Conservation (phyloP, 2,113 vertebrate genomes). For the Cepphus grylle region DNA sequence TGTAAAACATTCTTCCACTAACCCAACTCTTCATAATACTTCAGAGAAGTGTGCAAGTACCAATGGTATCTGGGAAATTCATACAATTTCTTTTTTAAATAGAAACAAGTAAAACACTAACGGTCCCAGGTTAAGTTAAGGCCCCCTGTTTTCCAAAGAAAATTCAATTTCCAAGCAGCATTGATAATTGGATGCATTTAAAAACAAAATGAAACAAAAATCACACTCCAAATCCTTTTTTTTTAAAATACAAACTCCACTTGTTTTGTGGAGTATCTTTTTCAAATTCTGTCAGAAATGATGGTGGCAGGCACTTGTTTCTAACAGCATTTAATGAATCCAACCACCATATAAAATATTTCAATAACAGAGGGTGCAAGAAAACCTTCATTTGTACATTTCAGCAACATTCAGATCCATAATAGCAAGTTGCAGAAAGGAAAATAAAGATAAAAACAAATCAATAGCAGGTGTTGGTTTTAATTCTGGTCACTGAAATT, state of each 20-base stretch:
- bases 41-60: slow-evolving; percentile 62
- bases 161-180: slow-evolving; percentile 54
- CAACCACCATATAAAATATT: slow-evolving; percentile 7
- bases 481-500: neutral
- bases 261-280: neutral
- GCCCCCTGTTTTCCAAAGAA: slow-evolving; percentile 51
- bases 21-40: slow-evolving; percentile 59
- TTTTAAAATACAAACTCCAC: slow-evolving; percentile 7
- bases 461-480: neutral
- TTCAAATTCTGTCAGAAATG: slow-evolving; percentile 21
- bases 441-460: neutral
- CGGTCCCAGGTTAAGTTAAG: slow-evolving; percentile 60
- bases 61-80: slow-evolving; percentile 60
- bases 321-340: slow-evolving; percentile 4
- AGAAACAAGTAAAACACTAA: slow-evolving; percentile 59
- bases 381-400: slow-evolving; percentile 11
- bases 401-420: neutral
- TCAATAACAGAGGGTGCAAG: slow-evolving; percentile 18
- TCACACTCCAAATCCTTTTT: neutral
- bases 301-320: slow-evolving; percentile 41
- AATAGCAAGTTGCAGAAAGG: neutral
- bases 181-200: slow-evolving; percentile 15
- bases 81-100: slow-evolving; percentile 54
- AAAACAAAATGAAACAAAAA: slow-evolving; percentile 27
- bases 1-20: slow-evolving; percentile 68